Evolutionary conservation across 2,888 invertebrate species (phyloP), one percentile per base, ranked within the genome.

Genomic region (Cataglyphis altisquamis): DNA sequence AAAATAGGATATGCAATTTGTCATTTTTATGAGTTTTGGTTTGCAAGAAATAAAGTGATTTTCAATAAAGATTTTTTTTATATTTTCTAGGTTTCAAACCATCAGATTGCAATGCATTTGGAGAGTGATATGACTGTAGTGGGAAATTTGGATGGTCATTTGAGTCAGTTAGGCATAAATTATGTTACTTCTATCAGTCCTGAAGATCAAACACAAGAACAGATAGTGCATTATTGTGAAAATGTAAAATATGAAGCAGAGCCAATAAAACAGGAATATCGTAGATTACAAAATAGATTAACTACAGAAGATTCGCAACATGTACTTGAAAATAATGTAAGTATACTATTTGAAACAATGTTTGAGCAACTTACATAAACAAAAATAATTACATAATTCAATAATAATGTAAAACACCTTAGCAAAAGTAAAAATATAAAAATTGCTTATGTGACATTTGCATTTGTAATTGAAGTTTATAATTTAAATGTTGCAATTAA

Each of bases 71-170:
- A 29, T 29, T 29, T 36, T 36, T 36, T 36, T 36, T 52, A 41
- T 29, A 1, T 72, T 62, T 84, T 74, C 1, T 64, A 94, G 94
- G 94, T 94, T 41, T 93, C 93, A 5, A 92, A 93, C 88, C 94
- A 94, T 88, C 92, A 94, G 78, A 94, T 94, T 75, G 89, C 94
- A 15, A 93, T 94, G 92, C 93, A 94, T 77, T 85, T 94, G 25
- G 93, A 93, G 25, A 91, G 88, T 1, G 92, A 94, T 36, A 94
- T 94, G 89, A 89, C 94, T 18, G 94, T 94, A 10, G 94, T 94
- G 9, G 94, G 93, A 45, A 94, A 94, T 86, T 87, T 94, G 52
- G 91, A 89, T 45, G 91, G 91, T 5, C 92, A 93, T 72, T 89
- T 94, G 21, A 90, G 91, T 85, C 94, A 94, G 66, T 88, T 94